phyloP scores from a whole-genome alignment of 2,797 vertebrate species.

The Cryptoblepharus egeriae region DNA sequence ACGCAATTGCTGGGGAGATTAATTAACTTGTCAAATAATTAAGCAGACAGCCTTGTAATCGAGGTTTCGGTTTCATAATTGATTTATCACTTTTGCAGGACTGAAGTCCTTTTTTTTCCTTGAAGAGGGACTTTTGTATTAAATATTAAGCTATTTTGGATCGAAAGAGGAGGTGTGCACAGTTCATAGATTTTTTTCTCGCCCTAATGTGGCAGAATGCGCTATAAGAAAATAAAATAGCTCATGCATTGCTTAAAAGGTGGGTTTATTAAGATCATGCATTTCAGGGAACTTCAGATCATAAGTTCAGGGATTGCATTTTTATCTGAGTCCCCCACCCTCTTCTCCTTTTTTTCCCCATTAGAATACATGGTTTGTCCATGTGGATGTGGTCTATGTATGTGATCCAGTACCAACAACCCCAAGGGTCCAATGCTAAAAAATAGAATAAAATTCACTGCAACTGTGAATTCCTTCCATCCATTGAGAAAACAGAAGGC shows the following conservation, averaged over 20 bases:
- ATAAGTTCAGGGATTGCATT: too few relatives aligned
- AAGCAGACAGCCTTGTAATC: slow-evolving; percentile 75
- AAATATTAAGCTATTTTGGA: slow-evolving; percentile 5
- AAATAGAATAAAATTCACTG: too few relatives aligned
- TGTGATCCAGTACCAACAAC: too few relatives aligned
- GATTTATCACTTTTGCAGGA: slow-evolving; percentile 75
- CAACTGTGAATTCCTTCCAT: too few relatives aligned
- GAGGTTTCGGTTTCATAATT: slow-evolving; percentile 75
- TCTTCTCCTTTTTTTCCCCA: too few relatives aligned
- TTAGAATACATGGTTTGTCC: too few relatives aligned
- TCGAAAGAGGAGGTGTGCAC: not conserved
- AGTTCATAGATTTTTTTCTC: not conserved
- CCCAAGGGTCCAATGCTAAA: too few relatives aligned
- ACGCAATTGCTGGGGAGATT: slow-evolving; percentile 74
- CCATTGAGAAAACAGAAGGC: too few relatives aligned
- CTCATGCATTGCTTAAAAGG: not conserved
- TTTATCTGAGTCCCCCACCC: too few relatives aligned
- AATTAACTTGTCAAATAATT: slow-evolving; percentile 83
- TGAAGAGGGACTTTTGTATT: slow-evolving; percentile 4
- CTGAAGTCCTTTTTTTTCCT: slow-evolving; percentile 43
- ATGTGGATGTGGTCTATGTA: too few relatives aligned
- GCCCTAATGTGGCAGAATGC: not conserved
- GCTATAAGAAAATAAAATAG: not conserved
- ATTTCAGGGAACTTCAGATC: too few relatives aligned
- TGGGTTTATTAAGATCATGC: too few relatives aligned